Evolutionary conservation across 2,113 vertebrate genomes (phyloP).

Genomic region (Actinemys pallida): DNA sequence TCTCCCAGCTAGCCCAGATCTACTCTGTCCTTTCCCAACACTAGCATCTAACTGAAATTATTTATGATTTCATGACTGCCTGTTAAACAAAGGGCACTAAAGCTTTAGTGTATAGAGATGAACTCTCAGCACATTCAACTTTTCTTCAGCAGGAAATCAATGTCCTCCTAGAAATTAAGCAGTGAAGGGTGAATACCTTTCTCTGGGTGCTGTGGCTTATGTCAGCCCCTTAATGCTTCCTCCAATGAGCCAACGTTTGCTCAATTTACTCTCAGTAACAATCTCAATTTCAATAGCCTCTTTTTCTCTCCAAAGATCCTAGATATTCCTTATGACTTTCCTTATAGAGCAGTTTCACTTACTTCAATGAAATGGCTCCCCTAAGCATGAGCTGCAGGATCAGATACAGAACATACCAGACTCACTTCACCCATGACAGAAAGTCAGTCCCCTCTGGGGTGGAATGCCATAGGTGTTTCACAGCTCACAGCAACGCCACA

Average conservation of each 20-base stretch:
- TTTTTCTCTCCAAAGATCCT: not conserved
- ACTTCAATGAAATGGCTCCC: not conserved
- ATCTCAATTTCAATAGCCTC: not conserved
- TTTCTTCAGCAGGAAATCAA: not conserved
- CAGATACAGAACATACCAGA: not conserved
- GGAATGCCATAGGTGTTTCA: not conserved
- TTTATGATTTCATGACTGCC: constrained; percentile 10
- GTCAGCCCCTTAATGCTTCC: not conserved
- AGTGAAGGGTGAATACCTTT: not conserved
- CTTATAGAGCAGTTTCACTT: not conserved
- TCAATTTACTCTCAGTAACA: constrained; percentile 21
- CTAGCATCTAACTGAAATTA: constrained; percentile 9
- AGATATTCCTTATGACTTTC: not conserved
- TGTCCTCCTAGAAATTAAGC: not conserved
- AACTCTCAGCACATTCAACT: not conserved
- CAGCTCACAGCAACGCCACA: not conserved
- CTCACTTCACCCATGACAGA: not conserved
- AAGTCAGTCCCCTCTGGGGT: not conserved
- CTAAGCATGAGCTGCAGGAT: not conserved
- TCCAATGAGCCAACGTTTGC: not conserved
- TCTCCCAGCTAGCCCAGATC: constrained; percentile 1
- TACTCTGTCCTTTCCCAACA: constrained; percentile 16
- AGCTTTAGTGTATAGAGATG: not conserved
- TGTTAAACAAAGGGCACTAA: not conserved
- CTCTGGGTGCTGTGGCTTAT: not conserved